These are phyloP conservation scores for Torymus tubicola DNA, from an alignment of 2,888 invertebrate genomes.

Conservation along the genomic window DNA sequence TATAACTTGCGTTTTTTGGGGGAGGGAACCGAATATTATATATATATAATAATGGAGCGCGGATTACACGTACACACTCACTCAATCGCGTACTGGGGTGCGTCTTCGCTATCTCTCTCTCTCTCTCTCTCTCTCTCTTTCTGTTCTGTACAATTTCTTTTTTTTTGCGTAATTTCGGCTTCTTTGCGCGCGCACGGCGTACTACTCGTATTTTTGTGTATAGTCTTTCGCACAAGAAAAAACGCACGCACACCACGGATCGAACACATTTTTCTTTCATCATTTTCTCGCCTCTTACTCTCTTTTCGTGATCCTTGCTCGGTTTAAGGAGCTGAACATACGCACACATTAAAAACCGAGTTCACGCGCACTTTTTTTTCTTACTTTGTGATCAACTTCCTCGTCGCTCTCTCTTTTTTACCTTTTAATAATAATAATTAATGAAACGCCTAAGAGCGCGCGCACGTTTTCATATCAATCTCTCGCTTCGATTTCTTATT, in stretches of 20 bases:
- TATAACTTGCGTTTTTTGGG: conserved; percentile 66
- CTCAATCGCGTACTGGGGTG: no score
- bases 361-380: conserved; percentile 13
- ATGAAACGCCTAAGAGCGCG: conserved; percentile 53
- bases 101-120: no score
- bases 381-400: conserved; percentile 15
- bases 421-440: conserved; percentile 46
- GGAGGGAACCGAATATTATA: conserved; percentile 61
- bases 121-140: no score
- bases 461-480: conserved; percentile 36
- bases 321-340: conserved; percentile 41
- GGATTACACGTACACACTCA: no score
- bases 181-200: no score
- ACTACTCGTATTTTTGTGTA: conserved; percentile 44
- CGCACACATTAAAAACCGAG: conserved; percentile 32
- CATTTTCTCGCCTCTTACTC: conserved; percentile 22
- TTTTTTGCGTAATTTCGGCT: no score
- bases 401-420: not conserved
- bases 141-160: no score
- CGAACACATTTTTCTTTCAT: conserved; percentile 48
- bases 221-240: conserved; percentile 49
- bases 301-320: not conserved
- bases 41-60: conserved; percentile 32
- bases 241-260: conserved; percentile 48
- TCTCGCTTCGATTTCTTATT: conserved; percentile 40